Conservation (phyloP, 2,888 invertebrate genomes). For the Sthenelais limicola region DNA sequence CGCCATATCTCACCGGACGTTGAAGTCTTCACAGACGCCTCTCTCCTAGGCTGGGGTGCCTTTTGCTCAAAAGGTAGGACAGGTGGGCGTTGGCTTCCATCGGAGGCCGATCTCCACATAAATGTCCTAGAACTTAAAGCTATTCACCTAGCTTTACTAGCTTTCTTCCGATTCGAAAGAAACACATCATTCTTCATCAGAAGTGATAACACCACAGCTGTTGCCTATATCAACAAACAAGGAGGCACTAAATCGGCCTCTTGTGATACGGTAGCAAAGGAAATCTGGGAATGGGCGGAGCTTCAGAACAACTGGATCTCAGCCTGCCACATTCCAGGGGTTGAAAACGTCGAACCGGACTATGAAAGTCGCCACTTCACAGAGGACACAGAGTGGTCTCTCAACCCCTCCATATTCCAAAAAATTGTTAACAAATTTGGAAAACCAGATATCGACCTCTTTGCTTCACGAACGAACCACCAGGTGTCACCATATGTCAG, state of each 20-base stretch:
- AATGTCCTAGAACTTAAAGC: background rate
- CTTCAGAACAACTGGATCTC: background rate
- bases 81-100: background rate
- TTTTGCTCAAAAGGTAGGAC: background rate
- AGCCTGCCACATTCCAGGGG: background rate
- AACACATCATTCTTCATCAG: background rate
- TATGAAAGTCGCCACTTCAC: too few relatives aligned
- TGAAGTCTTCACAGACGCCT: background rate
- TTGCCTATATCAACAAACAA: background rate
- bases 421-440: background rate
- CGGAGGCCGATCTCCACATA: background rate
- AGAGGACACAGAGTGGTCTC: too few relatives aligned
- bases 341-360: background rate
- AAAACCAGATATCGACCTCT: background rate
- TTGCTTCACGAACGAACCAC: conserved; percentile 40
- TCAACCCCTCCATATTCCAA: too few relatives aligned
- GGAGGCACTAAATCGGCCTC: background rate
- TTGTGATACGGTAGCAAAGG: background rate
- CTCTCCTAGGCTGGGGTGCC: background rate
- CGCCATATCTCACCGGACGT: background rate
- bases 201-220: background rate
- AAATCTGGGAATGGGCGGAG: background rate
- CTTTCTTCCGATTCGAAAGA: background rate
- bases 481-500: conserved; percentile 44
- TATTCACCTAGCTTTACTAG: background rate